Evolutionary conservation across 2,888 invertebrate genomes (phyloP).

Genomic region (Mongoloraphidia duomilia): DNA sequence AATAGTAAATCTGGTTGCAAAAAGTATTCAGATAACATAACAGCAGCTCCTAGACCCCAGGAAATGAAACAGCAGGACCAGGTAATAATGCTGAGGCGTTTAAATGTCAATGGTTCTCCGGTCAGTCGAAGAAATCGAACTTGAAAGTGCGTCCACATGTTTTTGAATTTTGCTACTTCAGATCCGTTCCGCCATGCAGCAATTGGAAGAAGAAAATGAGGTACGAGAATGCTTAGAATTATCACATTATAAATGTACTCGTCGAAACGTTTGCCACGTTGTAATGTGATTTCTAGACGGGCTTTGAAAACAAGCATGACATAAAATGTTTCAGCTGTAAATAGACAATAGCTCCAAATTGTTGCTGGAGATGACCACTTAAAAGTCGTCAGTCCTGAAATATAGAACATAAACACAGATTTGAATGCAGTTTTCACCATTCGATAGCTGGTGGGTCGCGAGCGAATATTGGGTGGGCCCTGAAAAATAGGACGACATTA

Average conservation of each 20-base stretch:
- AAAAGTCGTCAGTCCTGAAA: slow-evolving; percentile 33
- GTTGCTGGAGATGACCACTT: slow-evolving; percentile 53
- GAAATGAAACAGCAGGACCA: slow-evolving; percentile 51
- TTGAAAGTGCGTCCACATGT: slow-evolving; percentile 68
- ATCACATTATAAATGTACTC: slow-evolving; percentile 63
- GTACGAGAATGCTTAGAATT: slow-evolving; percentile 54
- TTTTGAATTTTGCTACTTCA: slow-evolving; percentile 59
- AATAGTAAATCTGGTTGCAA: slow-evolving; percentile 55
- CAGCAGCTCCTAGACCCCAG: slow-evolving; percentile 46
- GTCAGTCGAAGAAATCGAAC: slow-evolving; percentile 37
- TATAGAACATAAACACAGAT: too few relatives aligned
- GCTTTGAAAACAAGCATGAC: slow-evolving; percentile 28
- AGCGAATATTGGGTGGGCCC: too few relatives aligned
- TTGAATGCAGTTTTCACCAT: too few relatives aligned
- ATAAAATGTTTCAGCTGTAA: slow-evolving; percentile 40
- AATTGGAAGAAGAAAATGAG: slow-evolving; percentile 51
- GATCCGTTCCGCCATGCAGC: slow-evolving; percentile 57
- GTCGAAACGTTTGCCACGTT: slow-evolving; percentile 49
- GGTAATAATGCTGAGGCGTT: slow-evolving; percentile 44
- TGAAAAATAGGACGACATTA: too few relatives aligned
- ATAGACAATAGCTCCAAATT: slow-evolving; percentile 51
- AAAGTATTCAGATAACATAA: slow-evolving; percentile 55
- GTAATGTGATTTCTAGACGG: slow-evolving; percentile 24
- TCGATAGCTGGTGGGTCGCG: too few relatives aligned
- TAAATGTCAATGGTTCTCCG: slow-evolving; percentile 49